Conservation (phyloP, 2,888 invertebrate species). For the Iphiclides podalirius region DNA sequence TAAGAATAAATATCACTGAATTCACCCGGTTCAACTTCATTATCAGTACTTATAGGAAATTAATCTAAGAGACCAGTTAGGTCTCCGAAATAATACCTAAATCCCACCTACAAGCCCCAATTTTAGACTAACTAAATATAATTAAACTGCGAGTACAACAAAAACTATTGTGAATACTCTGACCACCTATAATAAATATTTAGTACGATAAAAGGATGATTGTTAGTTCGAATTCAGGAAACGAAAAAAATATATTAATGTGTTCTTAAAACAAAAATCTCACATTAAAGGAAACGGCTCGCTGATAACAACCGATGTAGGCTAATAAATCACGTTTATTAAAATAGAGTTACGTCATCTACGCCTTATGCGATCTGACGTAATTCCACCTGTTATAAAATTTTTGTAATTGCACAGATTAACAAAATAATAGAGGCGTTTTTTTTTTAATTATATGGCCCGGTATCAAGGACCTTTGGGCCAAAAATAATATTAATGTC, state of each 20-base stretch:
- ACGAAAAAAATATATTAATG: no score
- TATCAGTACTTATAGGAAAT: no score
- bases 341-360: not conserved
- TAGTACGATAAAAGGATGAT: not conserved
- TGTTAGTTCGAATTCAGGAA: not conserved
- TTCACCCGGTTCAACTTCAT: no score
- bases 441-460: not conserved
- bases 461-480: not conserved
- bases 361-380: constrained; percentile 16
- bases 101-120: no score
- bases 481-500: no score
- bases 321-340: not conserved
- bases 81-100: no score
- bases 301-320: not conserved
- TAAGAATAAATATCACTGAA: no score
- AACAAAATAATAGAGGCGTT: constrained; percentile 3
- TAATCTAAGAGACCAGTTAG: no score
- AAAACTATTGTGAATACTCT: no score
- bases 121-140: no score
- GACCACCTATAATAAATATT: no score
- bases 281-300: not conserved
- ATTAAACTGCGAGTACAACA: no score
- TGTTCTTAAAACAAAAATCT: not conserved
- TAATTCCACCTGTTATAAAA: constrained; percentile 2
- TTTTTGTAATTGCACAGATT: constrained; percentile 9